These are phyloP conservation scores for Chironomus tentans DNA, from an alignment of 2,888 invertebrate species.

Conservation along the genomic window DNA sequence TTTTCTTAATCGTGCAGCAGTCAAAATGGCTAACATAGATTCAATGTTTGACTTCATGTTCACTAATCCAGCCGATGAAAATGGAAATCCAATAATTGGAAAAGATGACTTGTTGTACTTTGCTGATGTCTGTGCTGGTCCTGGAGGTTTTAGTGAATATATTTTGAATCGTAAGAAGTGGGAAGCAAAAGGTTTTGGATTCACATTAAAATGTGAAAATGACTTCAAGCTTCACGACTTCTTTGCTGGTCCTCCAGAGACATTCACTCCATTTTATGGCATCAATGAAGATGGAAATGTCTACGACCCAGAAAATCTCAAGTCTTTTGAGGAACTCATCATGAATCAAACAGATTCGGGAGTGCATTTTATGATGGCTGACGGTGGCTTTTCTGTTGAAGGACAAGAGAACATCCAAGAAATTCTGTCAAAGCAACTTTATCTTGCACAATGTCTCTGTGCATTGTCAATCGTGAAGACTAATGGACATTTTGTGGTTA, in stretches of 20 bases:
- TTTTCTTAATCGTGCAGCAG: constrained; percentile 87
- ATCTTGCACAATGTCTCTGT: constrained; percentile 87
- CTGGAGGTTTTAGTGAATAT: constrained; percentile 89
- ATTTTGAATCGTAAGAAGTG: constrained; percentile 77
- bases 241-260: constrained; percentile 73
- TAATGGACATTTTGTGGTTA: constrained; percentile 91
- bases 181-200: constrained; percentile 90
- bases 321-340: constrained; percentile 64
- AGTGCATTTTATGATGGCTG: constrained; percentile 95
- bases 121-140: constrained; percentile 97
- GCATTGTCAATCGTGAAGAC: constrained; percentile 75
- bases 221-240: constrained; percentile 86
- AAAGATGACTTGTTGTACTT: constrained; percentile 65
- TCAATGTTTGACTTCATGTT: constrained; percentile 83
- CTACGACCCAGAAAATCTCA: constrained; percentile 73
- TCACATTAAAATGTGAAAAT: constrained; percentile 74
- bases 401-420: constrained; percentile 94
- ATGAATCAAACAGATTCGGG: constrained; percentile 61
- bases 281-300: constrained; percentile 77
- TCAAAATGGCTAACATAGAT: constrained; percentile 98
- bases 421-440: constrained; percentile 86
- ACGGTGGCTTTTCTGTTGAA: constrained; percentile 95
- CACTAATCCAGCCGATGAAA: constrained; percentile 59
- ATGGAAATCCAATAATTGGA: constrained; percentile 45
- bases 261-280: constrained; percentile 90